These are phyloP conservation scores for Blastobasis lacticolella DNA, from an alignment of 2,888 invertebrate genomes.

Conservation along the genomic window DNA sequence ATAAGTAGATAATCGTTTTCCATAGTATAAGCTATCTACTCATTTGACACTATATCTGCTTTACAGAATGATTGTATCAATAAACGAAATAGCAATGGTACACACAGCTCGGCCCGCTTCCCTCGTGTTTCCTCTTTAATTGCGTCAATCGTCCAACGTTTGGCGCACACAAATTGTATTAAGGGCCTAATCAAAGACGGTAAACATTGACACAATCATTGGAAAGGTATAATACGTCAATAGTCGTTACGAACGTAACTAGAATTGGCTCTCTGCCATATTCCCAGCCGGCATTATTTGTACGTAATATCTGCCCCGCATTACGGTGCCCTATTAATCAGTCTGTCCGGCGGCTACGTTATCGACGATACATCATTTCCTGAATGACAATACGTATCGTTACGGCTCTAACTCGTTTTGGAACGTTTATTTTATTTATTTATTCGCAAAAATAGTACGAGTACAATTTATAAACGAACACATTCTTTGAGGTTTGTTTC, in stretches of 20 bases:
- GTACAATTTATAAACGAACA: too few species aligned
- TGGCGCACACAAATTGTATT: slow-evolving; percentile 19
- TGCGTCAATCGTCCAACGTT: slow-evolving; percentile 2
- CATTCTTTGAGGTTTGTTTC: too few species aligned
- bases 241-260: slow-evolving; percentile 9
- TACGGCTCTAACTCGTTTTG: neutral
- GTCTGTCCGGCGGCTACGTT: neutral
- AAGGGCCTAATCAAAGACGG: slow-evolving; percentile 34
- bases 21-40: too few species aligned
- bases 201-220: slow-evolving; percentile 31
- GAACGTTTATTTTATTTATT: too few species aligned
- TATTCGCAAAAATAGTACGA: too few species aligned
- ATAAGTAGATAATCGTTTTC: too few species aligned
- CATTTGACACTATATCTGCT: too few species aligned
- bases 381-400: slow-evolving; percentile 1
- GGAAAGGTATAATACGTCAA: slow-evolving; percentile 14
- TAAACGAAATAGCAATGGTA: too few species aligned
- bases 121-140: too few species aligned
- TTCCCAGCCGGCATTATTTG: neutral
- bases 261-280: slow-evolving; percentile 2
- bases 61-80: too few species aligned
- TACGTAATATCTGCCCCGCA: slow-evolving; percentile 1
- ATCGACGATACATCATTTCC: slow-evolving; percentile 3
- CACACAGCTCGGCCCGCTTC: too few species aligned
- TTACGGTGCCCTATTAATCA: slow-evolving; percentile 3